Conservation (phyloP, 1,140 invertebrate genomes). For the Aricia agestis region DNA sequence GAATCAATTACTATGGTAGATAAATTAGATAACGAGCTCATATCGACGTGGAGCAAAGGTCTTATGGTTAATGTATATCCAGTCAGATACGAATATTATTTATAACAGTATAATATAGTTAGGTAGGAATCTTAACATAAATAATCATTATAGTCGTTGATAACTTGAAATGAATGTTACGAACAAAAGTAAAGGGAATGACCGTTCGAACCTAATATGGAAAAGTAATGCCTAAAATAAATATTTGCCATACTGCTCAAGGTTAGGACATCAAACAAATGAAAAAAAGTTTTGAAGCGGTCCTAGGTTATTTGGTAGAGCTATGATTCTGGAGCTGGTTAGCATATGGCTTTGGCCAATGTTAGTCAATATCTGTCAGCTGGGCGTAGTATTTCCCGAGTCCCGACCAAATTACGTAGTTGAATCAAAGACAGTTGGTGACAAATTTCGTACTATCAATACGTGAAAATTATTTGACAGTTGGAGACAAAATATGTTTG, state of each 20-base stretch:
- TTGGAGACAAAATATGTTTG: too few relatives aligned
- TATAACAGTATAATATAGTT: not conserved
- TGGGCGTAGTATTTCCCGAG: too few relatives aligned
- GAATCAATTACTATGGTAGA: not conserved
- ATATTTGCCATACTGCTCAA: not conserved
- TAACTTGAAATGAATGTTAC: not conserved
- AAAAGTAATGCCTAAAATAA: not conserved
- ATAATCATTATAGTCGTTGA: not conserved
- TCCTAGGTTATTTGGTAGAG: too few relatives aligned
- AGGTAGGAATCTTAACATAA: not conserved
- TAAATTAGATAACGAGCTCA: not conserved
- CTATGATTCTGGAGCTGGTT: too few relatives aligned
- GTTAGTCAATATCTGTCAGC: too few relatives aligned
- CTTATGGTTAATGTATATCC: constrained; percentile 1
- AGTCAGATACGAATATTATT: constrained; percentile 4
- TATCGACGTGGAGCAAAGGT: not conserved
- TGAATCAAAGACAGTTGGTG: too few relatives aligned
- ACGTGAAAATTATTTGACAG: too few relatives aligned
- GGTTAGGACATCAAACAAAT: too few relatives aligned
- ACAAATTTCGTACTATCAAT: too few relatives aligned
- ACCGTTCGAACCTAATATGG: not conserved
- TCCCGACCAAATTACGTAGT: too few relatives aligned
- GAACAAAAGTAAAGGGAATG: not conserved
- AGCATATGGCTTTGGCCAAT: too few relatives aligned
- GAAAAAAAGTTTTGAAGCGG: too few relatives aligned